phyloP scores from a whole-genome alignment of 2,113 vertebrate genomes.

The Poeciliopsis prolifica region DNA sequence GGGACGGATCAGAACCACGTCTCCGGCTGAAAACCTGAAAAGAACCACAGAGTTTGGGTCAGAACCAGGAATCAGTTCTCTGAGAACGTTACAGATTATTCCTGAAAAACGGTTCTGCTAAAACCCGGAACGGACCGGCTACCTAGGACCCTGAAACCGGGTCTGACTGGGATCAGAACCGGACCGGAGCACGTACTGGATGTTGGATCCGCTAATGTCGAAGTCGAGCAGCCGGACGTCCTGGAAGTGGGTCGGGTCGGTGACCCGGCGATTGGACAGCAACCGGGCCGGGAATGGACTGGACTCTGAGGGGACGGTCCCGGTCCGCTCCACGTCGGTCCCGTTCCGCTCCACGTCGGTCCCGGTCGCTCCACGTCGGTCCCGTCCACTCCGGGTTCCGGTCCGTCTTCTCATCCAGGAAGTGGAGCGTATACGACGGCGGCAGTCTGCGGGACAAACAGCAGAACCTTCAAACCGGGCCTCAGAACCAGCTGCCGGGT shows the following conservation, averaged over 20 bases:
- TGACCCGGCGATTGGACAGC: constrained; percentile 85
- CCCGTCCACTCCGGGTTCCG: rapidly evolving
- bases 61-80: not conserved
- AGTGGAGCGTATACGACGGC: constrained; percentile 82
- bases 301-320: constrained; percentile 59
- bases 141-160: not conserved
- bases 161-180: not conserved
- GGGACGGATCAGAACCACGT: constrained; percentile 88
- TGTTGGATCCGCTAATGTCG: constrained; percentile 83
- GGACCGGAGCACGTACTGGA: constrained; percentile 80
- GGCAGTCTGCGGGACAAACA: constrained; percentile 80
- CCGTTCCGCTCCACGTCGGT: not conserved
- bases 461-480: not conserved
- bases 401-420: constrained; percentile 69
- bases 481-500: not conserved
- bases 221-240: constrained; percentile 93
- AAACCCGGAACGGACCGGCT: too few species aligned
- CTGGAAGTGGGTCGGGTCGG: constrained; percentile 87
- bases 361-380: not conserved
- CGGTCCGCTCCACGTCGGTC: not conserved
- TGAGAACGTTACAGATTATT: too few species aligned
- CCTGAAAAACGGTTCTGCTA: too few species aligned
- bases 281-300: constrained; percentile 82
- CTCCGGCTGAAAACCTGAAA: constrained; percentile 84
- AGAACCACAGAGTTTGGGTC: not conserved